A percentile compares a stretch with the other conserved stretches of the same genome.
These are phyloP conservation scores for Lanius ludovicianus DNA, from an alignment of 2,113 vertebrate genomes.

Conservation along the genomic window DNA sequence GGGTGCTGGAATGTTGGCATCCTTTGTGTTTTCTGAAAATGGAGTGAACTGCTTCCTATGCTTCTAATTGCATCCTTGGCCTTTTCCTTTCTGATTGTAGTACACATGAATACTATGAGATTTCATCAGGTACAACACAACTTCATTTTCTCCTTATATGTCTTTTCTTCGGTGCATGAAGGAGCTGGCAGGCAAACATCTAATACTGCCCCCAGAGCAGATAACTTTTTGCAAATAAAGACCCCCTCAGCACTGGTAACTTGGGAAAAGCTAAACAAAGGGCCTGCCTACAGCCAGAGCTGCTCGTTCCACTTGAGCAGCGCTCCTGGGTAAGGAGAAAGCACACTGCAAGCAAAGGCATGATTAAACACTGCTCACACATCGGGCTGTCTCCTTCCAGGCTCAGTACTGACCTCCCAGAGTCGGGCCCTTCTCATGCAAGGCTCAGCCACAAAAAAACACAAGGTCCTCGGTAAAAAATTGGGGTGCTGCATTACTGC, in stretches of 20 bases:
- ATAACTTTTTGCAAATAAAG: background rate
- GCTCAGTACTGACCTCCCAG: background rate
- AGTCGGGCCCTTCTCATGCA: background rate
- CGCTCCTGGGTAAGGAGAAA: rapidly evolving
- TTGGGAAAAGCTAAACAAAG: background rate
- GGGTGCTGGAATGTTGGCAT: background rate
- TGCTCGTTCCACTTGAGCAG: background rate
- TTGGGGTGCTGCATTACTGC: background rate
- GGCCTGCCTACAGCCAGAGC: background rate
- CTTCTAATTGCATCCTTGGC: background rate
- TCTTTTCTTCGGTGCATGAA: background rate
- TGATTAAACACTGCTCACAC: background rate
- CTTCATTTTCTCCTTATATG: background rate
- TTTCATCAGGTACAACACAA: background rate
- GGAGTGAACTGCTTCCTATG: background rate
- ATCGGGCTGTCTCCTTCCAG: rapidly evolving
- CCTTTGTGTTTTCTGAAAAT: background rate
- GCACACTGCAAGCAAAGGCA: background rate
- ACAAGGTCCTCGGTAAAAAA: background rate
- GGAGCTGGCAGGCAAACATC: background rate
- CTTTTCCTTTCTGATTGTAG: slow-evolving; percentile 13
- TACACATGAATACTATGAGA: background rate
- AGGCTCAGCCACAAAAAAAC: background rate
- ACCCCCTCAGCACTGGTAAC: background rate
- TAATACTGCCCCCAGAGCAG: background rate